Base-by-base conservation (phyloP, 2,797 vertebrate species). In the Aulostomus chinensis region DNA sequence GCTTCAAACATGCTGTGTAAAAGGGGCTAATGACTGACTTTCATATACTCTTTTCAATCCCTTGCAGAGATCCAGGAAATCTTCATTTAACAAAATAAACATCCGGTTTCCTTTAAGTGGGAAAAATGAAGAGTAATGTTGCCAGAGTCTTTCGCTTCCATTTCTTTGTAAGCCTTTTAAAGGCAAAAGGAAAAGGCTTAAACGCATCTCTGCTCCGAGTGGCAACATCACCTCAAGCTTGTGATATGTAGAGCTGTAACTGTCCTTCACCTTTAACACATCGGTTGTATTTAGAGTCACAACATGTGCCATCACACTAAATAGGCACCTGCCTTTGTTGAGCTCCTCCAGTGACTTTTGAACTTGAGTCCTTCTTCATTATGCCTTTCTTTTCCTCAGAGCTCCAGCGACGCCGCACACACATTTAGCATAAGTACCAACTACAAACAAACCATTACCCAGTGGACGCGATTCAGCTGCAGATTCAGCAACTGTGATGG, bases 401-500 rank as follows among this genome's bases (percentile, higher is more conserved):
- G 55, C 60, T 63, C 41, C 61, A 42, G 45, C 60, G 36, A 56
- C 17, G 61, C 46, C 47, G 53, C 41, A 37, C 47, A 42, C 48
- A 36, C 9, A 9, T 33, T 22, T 22, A 33, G 31, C 15, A 33
- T 33, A 33, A 33, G 31, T 12, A 33, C 31, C 13, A 37, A 70
- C 72, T 33, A 73, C 75, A 83, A 76, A 84, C 67, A 37, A 78
- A 59, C 45, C 67, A 29, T 64, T 54, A 69, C 68, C 73, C 68
- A 41, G 39, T 10, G 55, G 76, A 48, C 40, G 51, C 59, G 50
- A 63, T 52, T 35, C 68, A 64, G 70, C 38, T 24, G 72, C 45
- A 50, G 67, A 68, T 62, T 64, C 62, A 73, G 64, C 49, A 38
- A 69, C 71, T 13, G 32, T 45, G 53, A 72, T 59, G 53, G 62